Percentiles rank a stretch among this genome's conserved stretches.
Evolutionary conservation across 2,797 vertebrate genomes (phyloP).

Genomic region (Amphiprion clarkii): DNA sequence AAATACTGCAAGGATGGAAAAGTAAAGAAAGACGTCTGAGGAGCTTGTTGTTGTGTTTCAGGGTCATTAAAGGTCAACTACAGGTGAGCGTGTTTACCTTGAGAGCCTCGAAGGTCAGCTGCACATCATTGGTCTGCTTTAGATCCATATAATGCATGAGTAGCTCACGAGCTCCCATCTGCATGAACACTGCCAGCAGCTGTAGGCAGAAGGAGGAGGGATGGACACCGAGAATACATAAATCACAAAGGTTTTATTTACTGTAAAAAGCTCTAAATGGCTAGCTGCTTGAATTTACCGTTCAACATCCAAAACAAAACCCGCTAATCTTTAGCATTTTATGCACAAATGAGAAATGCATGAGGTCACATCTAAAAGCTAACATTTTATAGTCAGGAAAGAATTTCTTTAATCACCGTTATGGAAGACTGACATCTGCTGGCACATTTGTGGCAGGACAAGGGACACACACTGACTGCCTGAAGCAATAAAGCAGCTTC

Average conservation of each 20-base stretch:
- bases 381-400: background rate
- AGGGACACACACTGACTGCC: background rate
- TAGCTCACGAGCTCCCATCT: constrained; percentile 95
- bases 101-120: constrained; percentile 98
- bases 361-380: background rate
- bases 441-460: constrained; percentile 55
- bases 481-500: background rate
- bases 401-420: background rate
- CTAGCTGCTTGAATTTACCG: background rate
- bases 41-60: background rate
- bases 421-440: constrained; percentile 74
- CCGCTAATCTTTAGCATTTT: background rate
- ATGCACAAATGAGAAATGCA: constrained; percentile 10
- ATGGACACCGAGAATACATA: background rate
- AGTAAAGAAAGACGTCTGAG: background rate
- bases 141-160: constrained; percentile 99
- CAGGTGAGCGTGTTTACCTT: constrained; percentile 86
- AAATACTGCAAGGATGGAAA: constrained; percentile 87
- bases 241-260: background rate
- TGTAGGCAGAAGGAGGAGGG: constrained; percentile 67
- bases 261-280: background rate
- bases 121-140: constrained; percentile 96
- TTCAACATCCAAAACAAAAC: background rate
- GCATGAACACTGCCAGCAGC: constrained; percentile 98
- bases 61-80: background rate